phyloP scores from a whole-genome alignment of 2,888 invertebrate genomes.

The Patella caerulea region DNA sequence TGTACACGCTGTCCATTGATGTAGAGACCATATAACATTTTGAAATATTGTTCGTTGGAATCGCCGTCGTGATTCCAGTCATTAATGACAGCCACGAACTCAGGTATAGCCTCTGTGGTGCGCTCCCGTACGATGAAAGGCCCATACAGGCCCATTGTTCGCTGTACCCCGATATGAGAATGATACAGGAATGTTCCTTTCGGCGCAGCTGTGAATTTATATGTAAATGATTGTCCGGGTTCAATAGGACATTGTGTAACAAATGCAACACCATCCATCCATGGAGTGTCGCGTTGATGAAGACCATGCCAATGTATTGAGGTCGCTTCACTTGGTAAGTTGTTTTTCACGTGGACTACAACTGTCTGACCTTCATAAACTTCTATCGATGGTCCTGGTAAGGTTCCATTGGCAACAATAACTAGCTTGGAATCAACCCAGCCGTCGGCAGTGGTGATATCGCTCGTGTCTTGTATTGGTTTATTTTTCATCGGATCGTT shows the following conservation, averaged over 20 bases:
- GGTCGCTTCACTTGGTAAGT: background rate
- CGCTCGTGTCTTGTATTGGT: slow-evolving; percentile 26
- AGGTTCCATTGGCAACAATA: background rate
- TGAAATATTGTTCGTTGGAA: slow-evolving; percentile 40
- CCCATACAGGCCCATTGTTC: slow-evolving; percentile 60
- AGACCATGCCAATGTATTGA: slow-evolving; percentile 11
- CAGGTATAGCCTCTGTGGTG: slow-evolving; percentile 17
- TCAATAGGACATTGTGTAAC: background rate
- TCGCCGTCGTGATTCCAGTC: slow-evolving; percentile 56
- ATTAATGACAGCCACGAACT: slow-evolving; percentile 44
- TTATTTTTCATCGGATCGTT: slow-evolving; percentile 38
- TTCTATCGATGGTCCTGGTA: background rate
- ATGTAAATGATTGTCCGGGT: background rate
- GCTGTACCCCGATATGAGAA: slow-evolving; percentile 51
- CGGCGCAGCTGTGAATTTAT: slow-evolving; percentile 35
- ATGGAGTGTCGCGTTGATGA: background rate
- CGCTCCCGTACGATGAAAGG: slow-evolving; percentile 53
- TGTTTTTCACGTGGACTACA: background rate
- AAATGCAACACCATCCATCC: slow-evolving; percentile 10
- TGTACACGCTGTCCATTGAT: slow-evolving; percentile 30
- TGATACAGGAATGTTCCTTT: slow-evolving; percentile 54
- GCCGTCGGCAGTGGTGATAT: background rate
- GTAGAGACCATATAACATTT: slow-evolving; percentile 45
- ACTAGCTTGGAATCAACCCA: background rate
- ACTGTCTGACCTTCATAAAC: slow-evolving; percentile 7